These are phyloP conservation scores for Rutilus rutilus DNA, from an alignment of 2,113 vertebrate species.

Conservation along the genomic window DNA sequence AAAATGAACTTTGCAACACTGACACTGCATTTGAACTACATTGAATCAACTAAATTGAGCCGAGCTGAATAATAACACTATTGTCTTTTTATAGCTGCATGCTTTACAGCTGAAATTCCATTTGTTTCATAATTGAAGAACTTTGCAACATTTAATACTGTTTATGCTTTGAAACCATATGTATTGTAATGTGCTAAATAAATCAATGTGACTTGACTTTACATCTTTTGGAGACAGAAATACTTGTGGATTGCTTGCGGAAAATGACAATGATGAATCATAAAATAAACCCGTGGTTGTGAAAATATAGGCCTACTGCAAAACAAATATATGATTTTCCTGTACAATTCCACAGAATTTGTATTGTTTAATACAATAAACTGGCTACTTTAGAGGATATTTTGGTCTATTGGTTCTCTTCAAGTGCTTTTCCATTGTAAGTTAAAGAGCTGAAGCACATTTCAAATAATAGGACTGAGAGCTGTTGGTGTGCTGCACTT, in stretches of 20 bases:
- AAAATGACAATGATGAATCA: background rate
- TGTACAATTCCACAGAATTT: background rate
- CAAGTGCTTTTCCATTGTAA: constrained; percentile 1
- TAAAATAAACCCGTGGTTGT: background rate
- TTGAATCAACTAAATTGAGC: no score
- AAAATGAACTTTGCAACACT: background rate
- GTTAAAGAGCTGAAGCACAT: background rate
- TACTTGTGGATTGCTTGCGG: background rate
- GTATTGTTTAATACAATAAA: background rate
- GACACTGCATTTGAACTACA: no score
- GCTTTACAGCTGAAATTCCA: no score
- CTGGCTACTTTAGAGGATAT: background rate
- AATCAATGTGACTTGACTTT: no score
- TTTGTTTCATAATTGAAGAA: no score
- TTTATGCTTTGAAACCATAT: no score
- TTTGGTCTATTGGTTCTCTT: background rate
- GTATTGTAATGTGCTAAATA: no score
- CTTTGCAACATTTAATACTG: no score
- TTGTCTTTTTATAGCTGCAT: no score
- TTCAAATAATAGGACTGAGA: background rate
- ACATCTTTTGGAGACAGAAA: background rate
- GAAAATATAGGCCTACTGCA: background rate
- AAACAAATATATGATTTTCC: background rate
- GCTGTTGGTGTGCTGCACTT: constrained; percentile 7
- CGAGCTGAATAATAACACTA: no score